Conservation (phyloP, 2,888 invertebrate species). For the Caenorhabditis sp. region DNA sequence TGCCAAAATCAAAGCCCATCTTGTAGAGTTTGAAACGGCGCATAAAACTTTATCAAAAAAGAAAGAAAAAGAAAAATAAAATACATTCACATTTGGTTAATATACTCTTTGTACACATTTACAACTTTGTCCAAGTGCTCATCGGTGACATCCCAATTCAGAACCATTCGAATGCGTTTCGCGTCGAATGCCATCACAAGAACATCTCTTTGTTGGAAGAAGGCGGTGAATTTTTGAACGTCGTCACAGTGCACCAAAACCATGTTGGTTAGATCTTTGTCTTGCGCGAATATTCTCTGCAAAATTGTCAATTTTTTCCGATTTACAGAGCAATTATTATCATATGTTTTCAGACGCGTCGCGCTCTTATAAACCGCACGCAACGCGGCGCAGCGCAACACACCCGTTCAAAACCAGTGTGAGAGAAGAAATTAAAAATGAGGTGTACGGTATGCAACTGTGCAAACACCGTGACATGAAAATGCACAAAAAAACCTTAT, state of each 20-base stretch:
- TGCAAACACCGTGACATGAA: too few species aligned
- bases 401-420: too few species aligned
- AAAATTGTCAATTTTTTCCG: conserved; percentile 14
- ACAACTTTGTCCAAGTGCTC: conserved; percentile 48
- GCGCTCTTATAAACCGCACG: neutral
- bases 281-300: conserved; percentile 43
- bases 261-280: conserved; percentile 58
- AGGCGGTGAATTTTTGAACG: conserved; percentile 44
- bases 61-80: too few species aligned
- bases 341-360: too few species aligned
- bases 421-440: neutral
- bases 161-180: conserved; percentile 54
- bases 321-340: too few species aligned
- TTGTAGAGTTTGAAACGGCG: too few species aligned
- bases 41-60: too few species aligned
- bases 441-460: too few species aligned
- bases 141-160: conserved; percentile 53
- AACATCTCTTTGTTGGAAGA: conserved; percentile 50
- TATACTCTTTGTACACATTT: conserved; percentile 36
- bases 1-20: too few species aligned
- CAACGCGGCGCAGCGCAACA: too few species aligned
- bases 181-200: conserved; percentile 61
- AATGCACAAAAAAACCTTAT: too few species aligned
- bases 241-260: conserved; percentile 54
- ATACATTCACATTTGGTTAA: conserved; percentile 9